Evolutionary conservation across 1,140 invertebrate species (phyloP).

Genomic region (Gonioctena quinquepunctata): DNA sequence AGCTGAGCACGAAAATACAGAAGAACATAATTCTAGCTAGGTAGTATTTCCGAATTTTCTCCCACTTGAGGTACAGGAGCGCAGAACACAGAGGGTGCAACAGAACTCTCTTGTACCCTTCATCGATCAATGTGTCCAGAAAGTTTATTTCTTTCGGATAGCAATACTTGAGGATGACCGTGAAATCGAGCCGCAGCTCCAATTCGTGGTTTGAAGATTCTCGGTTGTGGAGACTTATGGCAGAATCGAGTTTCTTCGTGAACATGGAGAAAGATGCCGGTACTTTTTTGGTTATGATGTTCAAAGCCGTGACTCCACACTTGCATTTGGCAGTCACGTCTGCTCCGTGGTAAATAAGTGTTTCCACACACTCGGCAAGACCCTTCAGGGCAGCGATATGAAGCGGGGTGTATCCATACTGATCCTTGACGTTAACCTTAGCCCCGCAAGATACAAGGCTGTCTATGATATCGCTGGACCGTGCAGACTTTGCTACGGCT

Average conservation of each 20-base stretch:
- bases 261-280: slow-evolving; percentile 77
- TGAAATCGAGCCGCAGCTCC: slow-evolving; percentile 77
- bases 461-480: slow-evolving; percentile 74
- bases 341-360: slow-evolving; percentile 79
- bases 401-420: slow-evolving; percentile 86
- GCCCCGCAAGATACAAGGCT: slow-evolving; percentile 75
- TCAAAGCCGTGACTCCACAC: slow-evolving; percentile 77
- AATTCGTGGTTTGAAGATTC: slow-evolving; percentile 75
- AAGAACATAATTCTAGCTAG: slow-evolving; percentile 76
- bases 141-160: slow-evolving; percentile 78
- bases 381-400: slow-evolving; percentile 85
- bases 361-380: slow-evolving; percentile 76
- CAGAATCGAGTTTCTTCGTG: slow-evolving; percentile 73
- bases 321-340: slow-evolving; percentile 81
- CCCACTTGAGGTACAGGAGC: slow-evolving; percentile 83
- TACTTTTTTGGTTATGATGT: slow-evolving; percentile 79
- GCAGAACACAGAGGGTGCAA: slow-evolving; percentile 81
- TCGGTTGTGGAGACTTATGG: slow-evolving; percentile 75
- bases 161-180: slow-evolving; percentile 74
- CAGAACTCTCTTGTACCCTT: slow-evolving; percentile 79
- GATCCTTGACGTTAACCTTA: slow-evolving; percentile 81
- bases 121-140: slow-evolving; percentile 77
- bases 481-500: slow-evolving; percentile 72
- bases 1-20: slow-evolving; percentile 74
- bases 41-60: slow-evolving; percentile 84